Base-by-base conservation (phyloP, 2,888 invertebrate genomes). In the Drosophila quinaria region DNA sequence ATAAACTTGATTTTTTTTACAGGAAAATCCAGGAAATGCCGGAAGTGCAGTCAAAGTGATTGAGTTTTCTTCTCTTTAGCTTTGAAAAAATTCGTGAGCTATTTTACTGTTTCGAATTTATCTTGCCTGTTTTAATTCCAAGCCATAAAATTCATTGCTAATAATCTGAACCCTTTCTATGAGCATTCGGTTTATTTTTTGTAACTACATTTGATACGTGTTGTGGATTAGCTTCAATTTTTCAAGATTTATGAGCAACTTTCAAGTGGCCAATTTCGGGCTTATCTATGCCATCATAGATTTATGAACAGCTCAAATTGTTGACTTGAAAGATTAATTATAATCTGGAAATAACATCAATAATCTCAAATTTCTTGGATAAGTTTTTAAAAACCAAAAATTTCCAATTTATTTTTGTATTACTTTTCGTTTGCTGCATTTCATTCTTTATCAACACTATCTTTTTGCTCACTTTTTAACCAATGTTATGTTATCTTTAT, bases 41-140 rank as follows among this genome's bases (percentile, higher is more conserved):
- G 47, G 52, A 72, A 66, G 54, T 61, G 35, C 47, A 49, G 58
- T 52, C 42, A 58, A 37, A 54, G 39, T 61, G 55, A 56, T 51
- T 71, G 29, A 41, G 42, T 39, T 56, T 62, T 62, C 51, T 31
- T 49, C 35, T 19, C 33, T 31, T 15, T 4, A n/a, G 37, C n/a
- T 35, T 31, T 42, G 13, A 17, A 9, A 9, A 41, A 52, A 52
- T 29, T 33, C 47, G 41, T 29, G 4, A n/a, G 17, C 46, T 11
- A 44, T 56, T 59, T 44, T 17, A 11, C 4, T 35, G 11, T 46
- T 31, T 11, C 31, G 8, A 8, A 49, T 55, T 31, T 61, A 19
- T 35, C 11, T 39, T 22, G 39, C 33, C 11, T 25, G 9, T 31
- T 15, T 44, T n/a, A 42, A n/a, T 47, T 35, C 25, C 25, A 50